Evolutionary conservation across 2,113 vertebrate species (phyloP).

Genomic region (Motacilla alba): DNA sequence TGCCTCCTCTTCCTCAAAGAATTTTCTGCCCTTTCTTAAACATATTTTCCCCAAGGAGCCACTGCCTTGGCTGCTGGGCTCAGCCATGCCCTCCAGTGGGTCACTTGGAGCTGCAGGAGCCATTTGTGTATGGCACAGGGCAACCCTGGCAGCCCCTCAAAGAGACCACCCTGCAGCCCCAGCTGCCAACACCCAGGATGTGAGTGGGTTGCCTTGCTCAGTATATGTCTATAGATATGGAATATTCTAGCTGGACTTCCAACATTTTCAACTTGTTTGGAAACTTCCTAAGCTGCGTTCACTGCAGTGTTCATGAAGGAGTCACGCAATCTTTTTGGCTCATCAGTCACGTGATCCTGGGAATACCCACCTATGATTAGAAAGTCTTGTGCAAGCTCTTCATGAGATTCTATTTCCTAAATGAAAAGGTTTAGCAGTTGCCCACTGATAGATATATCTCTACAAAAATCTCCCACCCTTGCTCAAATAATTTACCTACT

Average conservation of each 20-base stretch:
- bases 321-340: neutral
- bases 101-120: neutral
- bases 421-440: neutral
- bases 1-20: neutral
- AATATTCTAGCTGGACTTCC: neutral
- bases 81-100: accelerated
- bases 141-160: neutral
- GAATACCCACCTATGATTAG: neutral
- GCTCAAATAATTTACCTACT: neutral
- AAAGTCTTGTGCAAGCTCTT: neutral
- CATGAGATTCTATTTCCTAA: neutral
- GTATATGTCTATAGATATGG: too few relatives aligned
- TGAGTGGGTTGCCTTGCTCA: neutral
- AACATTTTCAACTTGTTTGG: neutral
- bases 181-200: accelerated
- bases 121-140: neutral
- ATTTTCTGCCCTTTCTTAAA: neutral
- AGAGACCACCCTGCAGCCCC: accelerated
- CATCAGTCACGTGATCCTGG: neutral
- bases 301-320: neutral
- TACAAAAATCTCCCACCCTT: neutral
- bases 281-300: neutral
- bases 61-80: accelerated
- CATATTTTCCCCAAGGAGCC: accelerated
- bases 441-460: neutral